These are phyloP conservation scores for Neostethus bicornis DNA, from an alignment of 2,797 vertebrate genomes.

Conservation along the genomic window DNA sequence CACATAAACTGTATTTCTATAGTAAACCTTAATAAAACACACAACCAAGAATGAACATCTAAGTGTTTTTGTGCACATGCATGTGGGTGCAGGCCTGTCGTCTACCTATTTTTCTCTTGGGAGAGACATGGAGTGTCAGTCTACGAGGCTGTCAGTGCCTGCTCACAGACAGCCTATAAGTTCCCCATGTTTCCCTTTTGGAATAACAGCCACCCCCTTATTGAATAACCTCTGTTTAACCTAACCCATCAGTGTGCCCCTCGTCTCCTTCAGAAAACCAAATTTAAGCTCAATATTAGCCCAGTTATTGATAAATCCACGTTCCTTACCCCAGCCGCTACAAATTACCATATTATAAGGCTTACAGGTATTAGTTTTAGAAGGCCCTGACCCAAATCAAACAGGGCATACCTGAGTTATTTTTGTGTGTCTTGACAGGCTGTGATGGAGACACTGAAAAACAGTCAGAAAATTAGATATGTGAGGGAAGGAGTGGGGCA, in stretches of 20 bases:
- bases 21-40: conserved; percentile 18
- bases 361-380: conserved; percentile 78
- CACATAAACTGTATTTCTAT: background rate
- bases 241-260: conserved; percentile 58
- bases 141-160: conserved; percentile 79
- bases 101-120: conserved; percentile 57
- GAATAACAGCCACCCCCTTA: conserved; percentile 77
- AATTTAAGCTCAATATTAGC: conserved; percentile 69
- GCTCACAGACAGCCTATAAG: conserved; percentile 79
- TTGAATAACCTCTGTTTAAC: conserved; percentile 77
- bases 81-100: conserved; percentile 56
- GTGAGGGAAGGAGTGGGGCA: conserved; percentile 8
- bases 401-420: conserved; percentile 54
- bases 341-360: conserved; percentile 80
- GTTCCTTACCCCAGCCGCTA: conserved; percentile 73
- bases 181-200: conserved; percentile 66
- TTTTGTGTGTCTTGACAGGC: conserved; percentile 58
- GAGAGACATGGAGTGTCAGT: conserved; percentile 74
- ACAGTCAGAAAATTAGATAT: conserved; percentile 52
- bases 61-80: conserved; percentile 36
- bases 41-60: conserved; percentile 28
- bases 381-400: conserved; percentile 71
- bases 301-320: conserved; percentile 76
- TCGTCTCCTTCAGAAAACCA: conserved; percentile 57
- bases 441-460: conserved; percentile 60